These are phyloP conservation scores for Phalangium opilio DNA, from an alignment of 2,888 invertebrate genomes.

Conservation along the genomic window DNA sequence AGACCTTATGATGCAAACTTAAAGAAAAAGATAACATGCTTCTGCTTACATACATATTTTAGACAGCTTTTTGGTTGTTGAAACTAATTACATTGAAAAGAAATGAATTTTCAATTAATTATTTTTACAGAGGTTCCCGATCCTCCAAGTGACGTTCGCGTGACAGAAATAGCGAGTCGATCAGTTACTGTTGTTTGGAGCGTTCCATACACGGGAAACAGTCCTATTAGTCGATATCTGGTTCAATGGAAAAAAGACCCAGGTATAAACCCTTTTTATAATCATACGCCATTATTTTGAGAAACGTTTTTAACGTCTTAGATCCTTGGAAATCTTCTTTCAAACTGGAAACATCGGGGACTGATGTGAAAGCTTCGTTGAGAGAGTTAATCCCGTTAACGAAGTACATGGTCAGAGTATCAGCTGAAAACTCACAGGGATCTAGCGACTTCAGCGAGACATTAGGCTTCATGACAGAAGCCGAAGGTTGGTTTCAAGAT, in stretches of 20 bases:
- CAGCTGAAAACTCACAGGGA: constrained; percentile 19
- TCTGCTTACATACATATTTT: no score
- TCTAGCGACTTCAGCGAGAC: constrained; percentile 14
- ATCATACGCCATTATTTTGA: constrained; percentile 1
- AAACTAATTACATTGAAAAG: no score
- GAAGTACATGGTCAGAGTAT: constrained; percentile 16
- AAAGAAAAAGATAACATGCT: no score
- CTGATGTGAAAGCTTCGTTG: constrained; percentile 13
- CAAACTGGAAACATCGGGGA: constrained; percentile 12
- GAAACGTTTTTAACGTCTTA: not conserved
- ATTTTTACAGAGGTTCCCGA: constrained; percentile 27
- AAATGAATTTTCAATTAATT: not conserved
- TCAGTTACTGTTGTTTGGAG: constrained; percentile 27
- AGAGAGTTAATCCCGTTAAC: constrained; percentile 14
- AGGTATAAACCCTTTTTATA: constrained; percentile 7
- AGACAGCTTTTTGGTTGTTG: no score
- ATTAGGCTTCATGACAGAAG: constrained; percentile 21
- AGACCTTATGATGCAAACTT: no score
- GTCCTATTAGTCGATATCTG: constrained; percentile 26
- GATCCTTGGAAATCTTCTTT: constrained; percentile 9
- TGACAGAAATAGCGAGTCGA: constrained; percentile 26
- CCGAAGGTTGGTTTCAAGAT: constrained; percentile 25
- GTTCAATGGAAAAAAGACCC: constrained; percentile 26
- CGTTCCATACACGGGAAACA: constrained; percentile 30
- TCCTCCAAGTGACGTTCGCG: constrained; percentile 25